These are phyloP conservation scores for Heliocidaris tuberculata DNA, from an alignment of 35 echinoderm and acorn worm species.

Conservation along the genomic window DNA sequence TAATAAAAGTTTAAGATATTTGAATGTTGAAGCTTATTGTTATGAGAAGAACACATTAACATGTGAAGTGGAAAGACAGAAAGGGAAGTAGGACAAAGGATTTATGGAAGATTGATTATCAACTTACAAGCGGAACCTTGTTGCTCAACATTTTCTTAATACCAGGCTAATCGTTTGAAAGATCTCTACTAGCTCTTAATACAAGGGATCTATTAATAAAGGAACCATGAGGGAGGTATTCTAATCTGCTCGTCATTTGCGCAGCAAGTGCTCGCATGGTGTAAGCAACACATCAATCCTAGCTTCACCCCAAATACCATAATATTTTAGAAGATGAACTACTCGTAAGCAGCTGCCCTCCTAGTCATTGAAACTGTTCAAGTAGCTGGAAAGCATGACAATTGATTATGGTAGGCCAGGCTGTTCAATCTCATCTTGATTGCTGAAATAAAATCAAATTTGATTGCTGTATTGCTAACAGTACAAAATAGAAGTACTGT, in stretches of 20 bases:
- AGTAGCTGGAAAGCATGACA: conserved; percentile 33
- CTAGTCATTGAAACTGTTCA: conserved; percentile 26
- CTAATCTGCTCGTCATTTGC: conserved; percentile 31
- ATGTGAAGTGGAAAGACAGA: background rate
- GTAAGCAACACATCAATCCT: conserved; percentile 22
- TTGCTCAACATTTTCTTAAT: background rate
- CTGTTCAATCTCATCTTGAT: background rate
- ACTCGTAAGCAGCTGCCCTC: background rate
- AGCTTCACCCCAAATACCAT: conserved; percentile 4
- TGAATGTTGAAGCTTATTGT: background rate
- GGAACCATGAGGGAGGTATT: conserved; percentile 33
- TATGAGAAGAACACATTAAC: background rate
- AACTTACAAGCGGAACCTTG: background rate
- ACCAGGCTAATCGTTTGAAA: conserved; percentile 1
- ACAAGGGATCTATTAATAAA: conserved; percentile 35
- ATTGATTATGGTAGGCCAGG: background rate
- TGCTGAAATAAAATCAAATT: background rate
- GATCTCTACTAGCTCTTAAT: background rate
- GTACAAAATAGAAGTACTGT: background rate
- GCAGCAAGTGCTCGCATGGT: background rate
- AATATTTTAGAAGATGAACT: conserved; percentile 27
- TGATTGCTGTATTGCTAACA: background rate
- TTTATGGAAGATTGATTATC: conserved; percentile 18
- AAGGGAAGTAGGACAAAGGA: conserved; percentile 6
- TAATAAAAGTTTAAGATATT: too few relatives aligned